Evolutionary conservation across 2,797 vertebrate genomes (phyloP), one percentile per base, ranked within the genome.

Genomic region (Acestrorhynchus altus): DNA sequence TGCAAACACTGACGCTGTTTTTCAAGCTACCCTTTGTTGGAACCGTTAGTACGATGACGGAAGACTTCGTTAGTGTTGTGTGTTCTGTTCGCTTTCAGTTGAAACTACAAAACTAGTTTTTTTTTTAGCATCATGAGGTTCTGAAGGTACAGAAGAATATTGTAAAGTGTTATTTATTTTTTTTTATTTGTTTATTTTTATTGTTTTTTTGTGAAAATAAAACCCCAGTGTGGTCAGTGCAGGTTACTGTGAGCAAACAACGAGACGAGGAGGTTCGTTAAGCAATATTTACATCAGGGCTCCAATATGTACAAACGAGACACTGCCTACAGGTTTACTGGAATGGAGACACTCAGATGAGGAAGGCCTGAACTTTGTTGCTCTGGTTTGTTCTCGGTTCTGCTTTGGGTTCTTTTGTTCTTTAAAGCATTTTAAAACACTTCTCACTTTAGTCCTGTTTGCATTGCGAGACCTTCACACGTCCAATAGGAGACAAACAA

Each of bases 241-340:
- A 82, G 76, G 56, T 44, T 46, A 76, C 26, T 44, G 54, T 73
- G 24, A 70, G 40, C 18, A 66, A 13, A 74, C 49, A 40, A 18
- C 49, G 31, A 47, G 13, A 22, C 40, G 15, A 22, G 18, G 61
- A 56, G 47, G 22, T 8, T 15, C 60, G n/a, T 12, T 60, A 72
- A 56, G 42, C 49, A 68, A 71, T 90, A 92, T 93, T 87, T 89
- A 89, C 91, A 93, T 74, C 86, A 88, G 74, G 82, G 82, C 84
- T 87, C 83, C 84, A 86, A 91, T 87, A 93, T 92, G 90, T 85
- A 52, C 46, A 49, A 49, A 87, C 31, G 31, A 87, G 65, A 80
- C 64, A 76, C 75, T 46, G 81, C 73, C 52, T 40, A 52, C 65
- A 68, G 49, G 61, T 44, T 70, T 7, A 65, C 16, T 10, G 67